These are phyloP conservation scores for Drymonia ruficornis DNA, from an alignment of 2,888 invertebrate species.

Conservation along the genomic window DNA sequence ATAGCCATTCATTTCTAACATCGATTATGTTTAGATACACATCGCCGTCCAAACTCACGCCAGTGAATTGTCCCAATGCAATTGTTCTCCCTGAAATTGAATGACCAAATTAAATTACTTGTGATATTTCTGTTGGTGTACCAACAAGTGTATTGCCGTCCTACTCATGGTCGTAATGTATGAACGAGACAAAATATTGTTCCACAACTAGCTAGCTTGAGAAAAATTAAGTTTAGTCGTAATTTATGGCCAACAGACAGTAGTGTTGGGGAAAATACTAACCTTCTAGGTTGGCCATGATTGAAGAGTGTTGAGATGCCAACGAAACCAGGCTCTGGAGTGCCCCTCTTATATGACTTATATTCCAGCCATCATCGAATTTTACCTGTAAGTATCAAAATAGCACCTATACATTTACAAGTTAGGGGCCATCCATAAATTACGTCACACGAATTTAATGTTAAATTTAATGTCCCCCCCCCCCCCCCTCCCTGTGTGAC, in stretches of 20 bases:
- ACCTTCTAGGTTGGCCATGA: constrained; percentile 88
- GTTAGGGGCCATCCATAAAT: too few species aligned
- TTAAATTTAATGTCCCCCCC: too few species aligned
- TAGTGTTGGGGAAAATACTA: constrained; percentile 9
- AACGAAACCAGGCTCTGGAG: constrained; percentile 92
- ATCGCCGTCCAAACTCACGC: constrained; percentile 95
- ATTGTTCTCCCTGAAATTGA: constrained; percentile 88
- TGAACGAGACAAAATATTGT: too few species aligned
- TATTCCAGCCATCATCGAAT: constrained; percentile 95
- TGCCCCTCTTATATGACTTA: constrained; percentile 95
- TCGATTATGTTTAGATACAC: constrained; percentile 96
- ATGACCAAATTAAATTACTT: neutral
- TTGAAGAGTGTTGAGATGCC: constrained; percentile 89
- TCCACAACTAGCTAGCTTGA: too few species aligned
- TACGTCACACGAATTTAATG: too few species aligned
- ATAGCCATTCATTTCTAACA: constrained; percentile 96
- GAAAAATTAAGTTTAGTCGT: too few species aligned
- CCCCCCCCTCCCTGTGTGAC: too few species aligned
- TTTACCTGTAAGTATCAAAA: constrained; percentile 72
- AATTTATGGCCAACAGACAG: too few species aligned
- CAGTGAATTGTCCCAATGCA: constrained; percentile 95
- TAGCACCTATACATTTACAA: too few species aligned
- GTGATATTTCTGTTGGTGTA: too few species aligned
- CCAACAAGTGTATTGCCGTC: too few species aligned
- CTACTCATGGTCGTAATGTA: too few species aligned